Conservation (phyloP, 2,113 vertebrate genomes). For the Rhinichthys klamathensis region DNA sequence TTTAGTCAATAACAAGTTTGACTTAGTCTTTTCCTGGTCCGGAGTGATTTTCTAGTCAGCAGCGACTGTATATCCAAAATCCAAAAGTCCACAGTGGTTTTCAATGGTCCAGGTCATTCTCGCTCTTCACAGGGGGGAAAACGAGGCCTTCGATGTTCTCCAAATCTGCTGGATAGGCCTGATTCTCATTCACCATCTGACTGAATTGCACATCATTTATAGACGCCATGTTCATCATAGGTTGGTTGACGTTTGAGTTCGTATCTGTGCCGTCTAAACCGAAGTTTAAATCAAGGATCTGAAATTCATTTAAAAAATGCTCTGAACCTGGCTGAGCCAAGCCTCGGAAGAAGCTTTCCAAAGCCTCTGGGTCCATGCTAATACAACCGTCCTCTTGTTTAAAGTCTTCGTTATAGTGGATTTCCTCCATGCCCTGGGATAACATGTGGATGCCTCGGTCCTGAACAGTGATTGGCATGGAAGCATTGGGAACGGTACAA, state of each 20-base stretch:
- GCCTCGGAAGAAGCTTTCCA: slow-evolving; percentile 26
- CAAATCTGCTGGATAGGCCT: slow-evolving; percentile 48
- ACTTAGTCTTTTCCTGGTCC: background rate
- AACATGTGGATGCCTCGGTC: background rate
- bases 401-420: slow-evolving; percentile 46
- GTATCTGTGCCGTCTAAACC: slow-evolving; percentile 26
- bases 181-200: slow-evolving; percentile 67
- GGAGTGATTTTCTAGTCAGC: background rate
- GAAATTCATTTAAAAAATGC: slow-evolving; percentile 27
- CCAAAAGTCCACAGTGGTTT: background rate
- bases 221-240: slow-evolving; percentile 63
- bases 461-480: slow-evolving; percentile 28
- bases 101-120: slow-evolving; percentile 67
- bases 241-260: slow-evolving; percentile 39
- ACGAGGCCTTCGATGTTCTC: slow-evolving; percentile 14
- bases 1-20: background rate
- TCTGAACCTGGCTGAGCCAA: slow-evolving; percentile 17
- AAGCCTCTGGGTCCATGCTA: slow-evolving; percentile 50
- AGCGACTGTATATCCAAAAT: background rate
- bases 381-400: slow-evolving; percentile 49
- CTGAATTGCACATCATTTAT: slow-evolving; percentile 71
- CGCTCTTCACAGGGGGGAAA: slow-evolving; percentile 69
- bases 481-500: slow-evolving; percentile 10
- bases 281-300: slow-evolving; percentile 9
- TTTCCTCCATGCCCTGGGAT: slow-evolving; percentile 38